Evolutionary conservation across 2,888 invertebrate genomes (phyloP).

Genomic region (Chaetoderma sp.): DNA sequence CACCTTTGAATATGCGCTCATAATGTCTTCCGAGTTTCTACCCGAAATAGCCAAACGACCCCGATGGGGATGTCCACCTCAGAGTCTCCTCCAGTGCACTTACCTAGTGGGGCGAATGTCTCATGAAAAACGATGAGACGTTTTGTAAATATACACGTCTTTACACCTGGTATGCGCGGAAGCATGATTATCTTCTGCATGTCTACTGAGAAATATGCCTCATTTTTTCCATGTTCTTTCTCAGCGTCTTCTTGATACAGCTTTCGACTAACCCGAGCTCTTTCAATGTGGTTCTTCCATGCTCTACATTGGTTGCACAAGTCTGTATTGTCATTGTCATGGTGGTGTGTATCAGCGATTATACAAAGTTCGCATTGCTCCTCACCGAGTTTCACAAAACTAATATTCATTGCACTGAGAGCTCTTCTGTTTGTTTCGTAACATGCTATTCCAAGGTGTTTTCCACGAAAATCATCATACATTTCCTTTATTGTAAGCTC

Average conservation of each 20-base stretch:
- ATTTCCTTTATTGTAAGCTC: background rate
- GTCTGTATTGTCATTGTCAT: too few relatives aligned
- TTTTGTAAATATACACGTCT: slow-evolving; percentile 12
- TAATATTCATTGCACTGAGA: background rate
- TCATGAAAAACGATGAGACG: slow-evolving; percentile 2
- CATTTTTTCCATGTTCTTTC: background rate
- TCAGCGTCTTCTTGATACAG: background rate
- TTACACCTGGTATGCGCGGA: slow-evolving; percentile 10
- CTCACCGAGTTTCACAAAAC: background rate
- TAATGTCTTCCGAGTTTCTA: background rate
- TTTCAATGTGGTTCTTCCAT: background rate
- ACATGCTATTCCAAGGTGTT: background rate
- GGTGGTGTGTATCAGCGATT: background rate
- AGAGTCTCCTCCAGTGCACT: background rate
- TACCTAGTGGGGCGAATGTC: slow-evolving; percentile 10
- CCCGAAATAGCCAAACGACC: background rate
- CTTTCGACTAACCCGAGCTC: background rate
- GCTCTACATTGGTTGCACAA: background rate
- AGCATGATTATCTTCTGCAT: slow-evolving; percentile 22
- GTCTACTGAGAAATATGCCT: slow-evolving; percentile 6
- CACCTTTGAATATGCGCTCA: background rate
- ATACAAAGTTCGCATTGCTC: background rate
- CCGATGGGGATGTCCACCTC: background rate
- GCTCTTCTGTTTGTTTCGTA: background rate
- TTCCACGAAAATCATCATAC: background rate